These are phyloP conservation scores for fruit fly (Drosophila melanogaster) DNA, from an alignment of 1,140 invertebrate species.

Conservation along the genomic window Release_6_plus_ISO1_MT NT_033777.3:28230001-28230500, in stretches of 20 bases:
- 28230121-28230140: too few species aligned
- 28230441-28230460: constrained; percentile 50
- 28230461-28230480: constrained; percentile 61
- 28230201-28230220: neutral
- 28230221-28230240: constrained; percentile 3
- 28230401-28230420: constrained; percentile 81
- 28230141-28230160: too few species aligned
- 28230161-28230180: neutral
- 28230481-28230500: constrained; percentile 66
- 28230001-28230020: constrained; percentile 30
- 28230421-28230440: constrained; percentile 81
- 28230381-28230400: constrained; percentile 79
- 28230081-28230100: constrained; percentile 6
- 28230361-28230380: constrained; percentile 74
- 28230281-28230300: constrained; percentile 13
- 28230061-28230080: constrained; percentile 15
- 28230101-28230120: neutral
- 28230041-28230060: constrained; percentile 15
- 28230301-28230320: constrained; percentile 12
- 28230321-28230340: constrained; percentile 64
- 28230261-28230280: constrained; percentile 2
- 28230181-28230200: neutral
- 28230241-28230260: constrained; percentile 6
- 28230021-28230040: constrained; percentile 20
- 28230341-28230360: constrained; percentile 72